These are phyloP conservation scores for Paracentrotus lividus DNA, from an alignment of 53 echinoderm and acorn worm genomes.

Conservation along the genomic window DNA sequence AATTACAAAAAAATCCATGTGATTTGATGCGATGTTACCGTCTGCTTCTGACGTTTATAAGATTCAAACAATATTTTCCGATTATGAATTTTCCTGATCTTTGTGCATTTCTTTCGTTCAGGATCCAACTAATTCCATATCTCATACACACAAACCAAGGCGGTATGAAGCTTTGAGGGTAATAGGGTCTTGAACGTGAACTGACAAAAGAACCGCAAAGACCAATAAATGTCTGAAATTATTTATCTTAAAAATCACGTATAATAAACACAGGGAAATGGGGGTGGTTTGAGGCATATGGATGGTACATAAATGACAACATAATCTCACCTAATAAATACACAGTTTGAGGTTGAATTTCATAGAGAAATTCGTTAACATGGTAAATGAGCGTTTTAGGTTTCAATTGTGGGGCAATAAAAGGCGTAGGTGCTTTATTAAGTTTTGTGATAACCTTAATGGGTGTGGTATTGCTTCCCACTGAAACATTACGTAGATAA, in stretches of 20 bases:
- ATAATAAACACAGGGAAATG: background rate
- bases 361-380: no score
- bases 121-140: background rate
- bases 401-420: background rate
- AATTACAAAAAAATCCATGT: background rate
- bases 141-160: background rate
- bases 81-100: background rate
- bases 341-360: background rate
- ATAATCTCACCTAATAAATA: background rate
- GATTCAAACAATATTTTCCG: slow-evolving; percentile 3
- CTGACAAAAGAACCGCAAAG: slow-evolving; percentile 21
- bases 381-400: no score
- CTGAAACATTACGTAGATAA: no score
- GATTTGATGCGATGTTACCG: slow-evolving; percentile 27
- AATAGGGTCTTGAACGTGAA: background rate
- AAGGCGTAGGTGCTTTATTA: no score
- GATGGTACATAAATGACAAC: background rate
- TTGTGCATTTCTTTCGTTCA: background rate
- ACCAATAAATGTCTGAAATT: slow-evolving; percentile 34
- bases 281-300: background rate
- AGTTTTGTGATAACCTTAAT: background rate
- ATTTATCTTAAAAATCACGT: slow-evolving; percentile 41
- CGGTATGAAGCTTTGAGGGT: background rate
- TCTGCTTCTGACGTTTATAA: background rate
- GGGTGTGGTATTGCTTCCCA: background rate